Percentiles rank a stretch among this genome's conserved stretches.
phyloP scores from a whole-genome alignment of 2,888 invertebrate species.

The Synanthedon tipuliformis region DNA sequence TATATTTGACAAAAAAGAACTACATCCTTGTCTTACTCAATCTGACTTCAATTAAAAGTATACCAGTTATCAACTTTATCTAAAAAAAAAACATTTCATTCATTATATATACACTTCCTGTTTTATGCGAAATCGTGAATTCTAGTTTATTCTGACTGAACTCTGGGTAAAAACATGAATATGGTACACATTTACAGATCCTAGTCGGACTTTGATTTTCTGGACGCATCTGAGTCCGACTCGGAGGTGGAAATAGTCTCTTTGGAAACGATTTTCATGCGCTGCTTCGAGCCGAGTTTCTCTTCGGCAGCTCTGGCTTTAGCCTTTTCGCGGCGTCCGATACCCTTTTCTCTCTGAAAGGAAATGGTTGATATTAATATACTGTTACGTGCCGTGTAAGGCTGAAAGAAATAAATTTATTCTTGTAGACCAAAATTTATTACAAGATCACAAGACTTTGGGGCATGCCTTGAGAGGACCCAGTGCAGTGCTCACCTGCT shows the following conservation, averaged over 20 bases:
- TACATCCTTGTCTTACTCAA: too few relatives aligned
- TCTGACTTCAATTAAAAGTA: too few relatives aligned
- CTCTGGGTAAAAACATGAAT: too few relatives aligned
- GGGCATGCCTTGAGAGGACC: not conserved
- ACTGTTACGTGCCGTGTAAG: not conserved
- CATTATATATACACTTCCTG: too few relatives aligned
- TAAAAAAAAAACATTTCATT: too few relatives aligned
- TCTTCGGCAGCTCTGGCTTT: conserved; percentile 62
- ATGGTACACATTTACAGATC: not conserved
- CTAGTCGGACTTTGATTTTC: conserved; percentile 24
- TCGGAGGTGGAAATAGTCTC: conserved; percentile 94
- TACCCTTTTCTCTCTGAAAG: conserved; percentile 48
- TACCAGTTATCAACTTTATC: too few relatives aligned
- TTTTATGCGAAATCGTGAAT: too few relatives aligned
- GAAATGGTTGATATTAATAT: not conserved
- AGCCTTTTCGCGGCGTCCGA: conserved; percentile 50
- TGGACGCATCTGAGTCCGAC: conserved; percentile 74
- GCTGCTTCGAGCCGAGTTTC: conserved; percentile 85
- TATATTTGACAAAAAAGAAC: too few relatives aligned
- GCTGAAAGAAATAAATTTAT: not conserved
- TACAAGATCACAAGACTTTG: too few relatives aligned
- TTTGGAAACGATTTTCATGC: conserved; percentile 90
- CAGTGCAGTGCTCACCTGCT: conserved; percentile 34
- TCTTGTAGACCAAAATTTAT: too few relatives aligned
- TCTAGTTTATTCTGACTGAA: too few relatives aligned